Conservation (phyloP, 53 echinoderm and acorn worm species). For the Astropecten irregularis region DNA sequence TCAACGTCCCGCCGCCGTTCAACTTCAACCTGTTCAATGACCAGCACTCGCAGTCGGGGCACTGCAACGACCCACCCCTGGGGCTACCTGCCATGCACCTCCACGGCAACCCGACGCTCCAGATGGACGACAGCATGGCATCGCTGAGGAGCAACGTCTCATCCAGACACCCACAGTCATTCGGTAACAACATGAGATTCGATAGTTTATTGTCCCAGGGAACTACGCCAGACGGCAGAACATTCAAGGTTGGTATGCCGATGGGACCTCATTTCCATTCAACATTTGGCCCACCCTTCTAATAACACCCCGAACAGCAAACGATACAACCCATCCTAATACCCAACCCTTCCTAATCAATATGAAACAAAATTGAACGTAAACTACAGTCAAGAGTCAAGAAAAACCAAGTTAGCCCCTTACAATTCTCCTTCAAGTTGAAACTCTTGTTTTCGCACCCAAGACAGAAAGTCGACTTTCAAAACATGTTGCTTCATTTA, state of each 20-base stretch:
- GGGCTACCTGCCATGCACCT: slow-evolving; percentile 69
- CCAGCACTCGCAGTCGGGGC: slow-evolving; percentile 54
- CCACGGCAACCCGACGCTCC: slow-evolving; percentile 70
- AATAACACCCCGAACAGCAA: not conserved
- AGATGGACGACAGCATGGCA: slow-evolving; percentile 79
- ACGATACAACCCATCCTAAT: too few relatives aligned
- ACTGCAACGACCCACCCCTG: slow-evolving; percentile 60
- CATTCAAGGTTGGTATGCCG: slow-evolving; percentile 76
- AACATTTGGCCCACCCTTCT: slow-evolving; percentile 24
- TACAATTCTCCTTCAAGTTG: too few relatives aligned
- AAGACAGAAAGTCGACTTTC: too few relatives aligned
- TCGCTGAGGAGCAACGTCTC: slow-evolving; percentile 55
- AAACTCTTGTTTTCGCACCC: too few relatives aligned
- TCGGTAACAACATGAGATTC: slow-evolving; percentile 73
- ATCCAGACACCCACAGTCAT: slow-evolving; percentile 76
- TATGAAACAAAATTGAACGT: too few relatives aligned
- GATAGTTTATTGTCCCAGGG: slow-evolving; percentile 82
- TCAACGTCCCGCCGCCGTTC: slow-evolving; percentile 64
- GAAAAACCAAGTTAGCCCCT: too few relatives aligned
- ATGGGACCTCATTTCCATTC: slow-evolving; percentile 50
- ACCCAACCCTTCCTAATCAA: too few relatives aligned
- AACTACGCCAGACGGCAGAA: slow-evolving; percentile 68
- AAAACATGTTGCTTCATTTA: too few relatives aligned
- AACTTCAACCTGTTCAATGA: slow-evolving; percentile 94
- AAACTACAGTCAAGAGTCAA: too few relatives aligned